phyloP scores from a whole-genome alignment of 2,888 invertebrate genomes.

The Melanotus villosus region DNA sequence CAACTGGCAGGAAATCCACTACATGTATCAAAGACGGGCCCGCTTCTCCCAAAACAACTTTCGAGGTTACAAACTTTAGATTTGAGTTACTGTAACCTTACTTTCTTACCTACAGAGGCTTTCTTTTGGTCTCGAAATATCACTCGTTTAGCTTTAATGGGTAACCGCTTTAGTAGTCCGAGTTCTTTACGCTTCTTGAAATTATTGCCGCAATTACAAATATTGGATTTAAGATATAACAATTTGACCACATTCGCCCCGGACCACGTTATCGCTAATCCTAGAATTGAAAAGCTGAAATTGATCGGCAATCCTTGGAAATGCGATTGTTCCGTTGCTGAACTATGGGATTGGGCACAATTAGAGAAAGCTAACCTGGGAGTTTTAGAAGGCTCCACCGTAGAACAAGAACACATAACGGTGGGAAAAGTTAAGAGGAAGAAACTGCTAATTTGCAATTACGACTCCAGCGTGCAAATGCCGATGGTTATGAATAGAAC shows the following conservation, averaged over 20 bases:
- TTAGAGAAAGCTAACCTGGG: constrained; percentile 76
- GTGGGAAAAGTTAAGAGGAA: constrained; percentile 77
- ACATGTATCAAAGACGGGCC: constrained; percentile 72
- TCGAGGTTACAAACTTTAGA: constrained; percentile 76
- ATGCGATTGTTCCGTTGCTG: constrained; percentile 79
- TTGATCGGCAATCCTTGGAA: constrained; percentile 79
- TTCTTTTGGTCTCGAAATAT: constrained; percentile 76
- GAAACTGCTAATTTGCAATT: constrained; percentile 76
- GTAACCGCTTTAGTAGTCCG: constrained; percentile 70
- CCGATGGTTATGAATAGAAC: constrained; percentile 71
- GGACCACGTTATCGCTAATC: constrained; percentile 72
- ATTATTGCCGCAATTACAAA: constrained; percentile 72
- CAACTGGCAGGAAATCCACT: constrained; percentile 79
- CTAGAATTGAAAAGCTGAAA: constrained; percentile 74
- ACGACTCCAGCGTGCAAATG: constrained; percentile 73
- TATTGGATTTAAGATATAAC: constrained; percentile 76
- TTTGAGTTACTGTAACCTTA: constrained; percentile 77
- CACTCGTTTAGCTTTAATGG: constrained; percentile 74
- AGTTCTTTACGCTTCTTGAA: constrained; percentile 72
- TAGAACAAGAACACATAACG: constrained; percentile 75
- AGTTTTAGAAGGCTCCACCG: constrained; percentile 77
- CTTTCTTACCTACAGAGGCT: constrained; percentile 73
- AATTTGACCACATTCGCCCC: constrained; percentile 75
- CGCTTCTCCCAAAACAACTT: constrained; percentile 77
- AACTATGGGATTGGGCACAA: constrained; percentile 82